phyloP scores from a whole-genome alignment of 2,888 invertebrate species.

The Megamerina dolium region DNA sequence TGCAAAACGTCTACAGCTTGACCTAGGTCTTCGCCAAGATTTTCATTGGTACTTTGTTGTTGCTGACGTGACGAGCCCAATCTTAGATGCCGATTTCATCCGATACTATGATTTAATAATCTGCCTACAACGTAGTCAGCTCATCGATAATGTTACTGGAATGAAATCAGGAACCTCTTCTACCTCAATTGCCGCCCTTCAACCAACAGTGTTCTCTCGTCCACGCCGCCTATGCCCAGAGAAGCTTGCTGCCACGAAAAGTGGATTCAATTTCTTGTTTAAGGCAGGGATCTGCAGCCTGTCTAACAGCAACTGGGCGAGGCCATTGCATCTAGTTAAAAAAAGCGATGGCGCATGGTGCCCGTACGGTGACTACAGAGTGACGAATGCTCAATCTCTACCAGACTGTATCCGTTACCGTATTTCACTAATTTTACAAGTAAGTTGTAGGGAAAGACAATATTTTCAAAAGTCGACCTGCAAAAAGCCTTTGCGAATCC shows the following conservation, averaged over 20 bases:
- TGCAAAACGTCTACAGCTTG: neutral
- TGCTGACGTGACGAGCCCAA: too few species aligned
- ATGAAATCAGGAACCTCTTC: too few species aligned
- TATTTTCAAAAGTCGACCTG: too few species aligned
- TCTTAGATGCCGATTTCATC: conserved; percentile 1
- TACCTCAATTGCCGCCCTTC: too few species aligned
- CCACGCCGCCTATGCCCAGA: conserved; percentile 31
- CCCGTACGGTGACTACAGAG: conserved; percentile 12
- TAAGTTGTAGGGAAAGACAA: too few species aligned
- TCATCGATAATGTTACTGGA: too few species aligned
- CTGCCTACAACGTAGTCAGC: neutral
- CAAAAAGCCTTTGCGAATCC: too few species aligned
- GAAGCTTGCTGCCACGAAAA: conserved; percentile 18
- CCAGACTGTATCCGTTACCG: too few species aligned
- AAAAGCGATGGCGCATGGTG: conserved; percentile 12
- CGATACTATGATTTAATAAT: neutral
- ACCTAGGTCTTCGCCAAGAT: neutral
- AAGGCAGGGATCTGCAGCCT: conserved; percentile 12
- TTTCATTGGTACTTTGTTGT: neutral
- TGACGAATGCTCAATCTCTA: too few species aligned
- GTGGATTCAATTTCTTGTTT: conserved; percentile 8
- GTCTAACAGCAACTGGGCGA: conserved; percentile 10
- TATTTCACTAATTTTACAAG: too few species aligned
- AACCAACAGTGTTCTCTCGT: conserved; percentile 7
- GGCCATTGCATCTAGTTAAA: conserved; percentile 8